Conservation (phyloP, 2,113 vertebrate genomes). For the Scalopus aquaticus region DNA sequence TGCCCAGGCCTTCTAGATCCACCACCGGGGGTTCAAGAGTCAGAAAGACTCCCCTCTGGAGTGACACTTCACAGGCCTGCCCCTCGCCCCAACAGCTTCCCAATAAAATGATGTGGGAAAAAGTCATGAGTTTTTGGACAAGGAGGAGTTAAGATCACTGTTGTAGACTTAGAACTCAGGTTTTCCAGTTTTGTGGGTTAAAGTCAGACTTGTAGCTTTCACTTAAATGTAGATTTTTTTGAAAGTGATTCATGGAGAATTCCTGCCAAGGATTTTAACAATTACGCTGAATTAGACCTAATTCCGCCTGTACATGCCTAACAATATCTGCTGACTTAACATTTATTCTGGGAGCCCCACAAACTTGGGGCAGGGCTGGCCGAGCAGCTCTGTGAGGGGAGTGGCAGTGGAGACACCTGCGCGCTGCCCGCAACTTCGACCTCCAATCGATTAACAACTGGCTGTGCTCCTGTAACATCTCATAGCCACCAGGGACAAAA, state of each 20-base stretch:
- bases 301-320: conserved; percentile 81
- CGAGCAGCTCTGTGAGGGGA: not conserved
- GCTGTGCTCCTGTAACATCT: not conserved
- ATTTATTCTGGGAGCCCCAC: conserved; percentile 49
- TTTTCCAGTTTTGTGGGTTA: conserved; percentile 65
- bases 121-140: not conserved
- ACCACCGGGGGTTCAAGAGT: not conserved
- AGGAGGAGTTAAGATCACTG: conserved; percentile 57
- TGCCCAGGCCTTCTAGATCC: not conserved
- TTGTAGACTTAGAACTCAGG: conserved; percentile 45
- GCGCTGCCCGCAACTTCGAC: not conserved
- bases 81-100: not conserved
- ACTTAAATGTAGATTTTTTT: conserved; percentile 77
- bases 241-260: conserved; percentile 82
- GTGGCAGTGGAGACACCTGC: not conserved
- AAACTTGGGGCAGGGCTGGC: not conserved
- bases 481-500: not conserved
- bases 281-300: conserved; percentile 83
- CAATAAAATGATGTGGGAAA: not conserved
- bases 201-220: conserved; percentile 73
- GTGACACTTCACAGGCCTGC: not conserved
- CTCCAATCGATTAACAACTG: not conserved
- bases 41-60: not conserved
- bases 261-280: conserved; percentile 85
- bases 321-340: conserved; percentile 81